A percentile compares a stretch with the other conserved stretches of the same genome.
Conservation (phyloP, 2,888 invertebrate genomes). For the Microctonus aethiopoides region DNA sequence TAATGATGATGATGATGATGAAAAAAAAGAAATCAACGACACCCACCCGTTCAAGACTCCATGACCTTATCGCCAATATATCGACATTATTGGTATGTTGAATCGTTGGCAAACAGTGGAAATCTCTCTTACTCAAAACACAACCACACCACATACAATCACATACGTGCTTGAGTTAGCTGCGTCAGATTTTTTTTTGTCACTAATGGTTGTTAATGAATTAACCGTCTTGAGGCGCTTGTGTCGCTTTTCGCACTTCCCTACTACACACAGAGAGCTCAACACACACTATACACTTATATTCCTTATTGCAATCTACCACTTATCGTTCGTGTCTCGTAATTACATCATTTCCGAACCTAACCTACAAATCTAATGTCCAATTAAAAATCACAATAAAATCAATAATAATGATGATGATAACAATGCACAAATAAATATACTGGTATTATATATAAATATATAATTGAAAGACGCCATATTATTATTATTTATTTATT, state of each 20-base stretch:
- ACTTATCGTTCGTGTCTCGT: too few relatives aligned
- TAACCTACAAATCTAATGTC: too few relatives aligned
- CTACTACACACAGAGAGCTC: too few relatives aligned
- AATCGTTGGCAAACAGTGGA: slow-evolving; percentile 32
- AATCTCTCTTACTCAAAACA: slow-evolving; percentile 30
- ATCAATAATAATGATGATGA: too few relatives aligned
- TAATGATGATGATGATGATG: neutral
- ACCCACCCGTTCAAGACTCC: slow-evolving; percentile 15
- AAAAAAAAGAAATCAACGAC: slow-evolving; percentile 28
- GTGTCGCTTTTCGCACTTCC: neutral
- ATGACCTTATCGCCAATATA: slow-evolving; percentile 38
- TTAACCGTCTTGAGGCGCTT: slow-evolving; percentile 16
- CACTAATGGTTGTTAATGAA: too few relatives aligned
- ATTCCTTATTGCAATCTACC: too few relatives aligned
- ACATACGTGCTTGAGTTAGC: slow-evolving; percentile 11
- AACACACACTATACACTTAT: too few relatives aligned
- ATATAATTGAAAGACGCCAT: too few relatives aligned
- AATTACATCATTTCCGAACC: too few relatives aligned
- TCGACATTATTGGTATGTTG: slow-evolving; percentile 42
- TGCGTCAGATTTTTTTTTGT: slow-evolving; percentile 25
- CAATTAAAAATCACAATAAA: neutral
- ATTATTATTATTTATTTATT: too few relatives aligned
- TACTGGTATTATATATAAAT: too few relatives aligned
- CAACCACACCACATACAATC: slow-evolving; percentile 9
- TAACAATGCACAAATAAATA: too few relatives aligned